Percentiles rank a stretch among this genome's conserved stretches.
Evolutionary conservation across 2,888 invertebrate species (phyloP).

Genomic region (Cheilosia pagana): DNA sequence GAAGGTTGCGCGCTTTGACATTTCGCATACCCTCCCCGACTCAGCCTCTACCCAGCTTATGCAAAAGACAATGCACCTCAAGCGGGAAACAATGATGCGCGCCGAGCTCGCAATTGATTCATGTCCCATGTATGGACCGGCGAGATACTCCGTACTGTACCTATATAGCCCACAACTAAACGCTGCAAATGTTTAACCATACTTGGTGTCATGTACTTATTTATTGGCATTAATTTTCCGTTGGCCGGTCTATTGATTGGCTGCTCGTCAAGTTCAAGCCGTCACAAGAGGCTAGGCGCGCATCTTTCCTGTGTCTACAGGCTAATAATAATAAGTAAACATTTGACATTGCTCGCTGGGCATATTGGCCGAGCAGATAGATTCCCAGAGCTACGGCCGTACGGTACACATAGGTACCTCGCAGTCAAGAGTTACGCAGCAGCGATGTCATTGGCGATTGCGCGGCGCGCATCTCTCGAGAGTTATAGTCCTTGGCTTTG

Average conservation of each 20-base stretch:
- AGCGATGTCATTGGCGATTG: slow-evolving; percentile 60
- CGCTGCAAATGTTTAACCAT: slow-evolving; percentile 75
- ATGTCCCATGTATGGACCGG: slow-evolving; percentile 69
- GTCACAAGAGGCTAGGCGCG: slow-evolving; percentile 31
- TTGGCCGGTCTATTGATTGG: slow-evolving; percentile 43
- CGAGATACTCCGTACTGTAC: slow-evolving; percentile 31
- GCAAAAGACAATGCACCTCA: slow-evolving; percentile 67
- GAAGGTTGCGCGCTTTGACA: slow-evolving; percentile 74
- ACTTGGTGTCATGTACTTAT: slow-evolving; percentile 75
- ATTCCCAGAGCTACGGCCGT: slow-evolving; percentile 63
- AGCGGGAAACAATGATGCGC: slow-evolving; percentile 64
- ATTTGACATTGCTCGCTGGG: slow-evolving; percentile 70
- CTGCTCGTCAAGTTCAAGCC: slow-evolving; percentile 69
- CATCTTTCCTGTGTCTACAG: slow-evolving; percentile 43
- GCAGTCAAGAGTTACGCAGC: slow-evolving; percentile 67
- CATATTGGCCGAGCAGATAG: slow-evolving; percentile 60
- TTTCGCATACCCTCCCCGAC: slow-evolving; percentile 32
- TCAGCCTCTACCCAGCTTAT: slow-evolving; percentile 34
- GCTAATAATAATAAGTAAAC: slow-evolving; percentile 70
- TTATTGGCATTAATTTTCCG: slow-evolving; percentile 74
- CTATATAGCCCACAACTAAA: slow-evolving; percentile 68
- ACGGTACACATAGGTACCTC: slow-evolving; percentile 19
- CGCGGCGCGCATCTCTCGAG: slow-evolving; percentile 47
- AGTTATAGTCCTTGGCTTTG: slow-evolving; percentile 73
- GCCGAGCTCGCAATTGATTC: slow-evolving; percentile 67